A percentile compares a stretch with the other conserved stretches of the same genome.
Evolutionary conservation across 2,888 invertebrate species (phyloP).

Genomic region (Anarsia innoxiella): DNA sequence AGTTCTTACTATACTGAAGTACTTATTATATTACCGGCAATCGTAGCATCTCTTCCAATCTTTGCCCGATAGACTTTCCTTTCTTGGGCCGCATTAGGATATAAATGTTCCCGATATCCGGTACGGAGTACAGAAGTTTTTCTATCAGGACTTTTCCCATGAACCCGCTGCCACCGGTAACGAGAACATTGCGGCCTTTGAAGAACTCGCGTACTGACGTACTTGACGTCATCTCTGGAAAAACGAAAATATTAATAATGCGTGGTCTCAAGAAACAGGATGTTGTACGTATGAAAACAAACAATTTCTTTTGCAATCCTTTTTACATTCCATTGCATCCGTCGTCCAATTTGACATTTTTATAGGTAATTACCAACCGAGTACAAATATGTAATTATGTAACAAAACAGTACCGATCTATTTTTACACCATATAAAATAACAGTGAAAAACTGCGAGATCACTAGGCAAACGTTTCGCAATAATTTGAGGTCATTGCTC

Average conservation of each 20-base stretch:
- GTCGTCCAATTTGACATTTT: too few relatives aligned
- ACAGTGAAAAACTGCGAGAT: too few relatives aligned
- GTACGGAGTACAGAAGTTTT: conserved; percentile 77
- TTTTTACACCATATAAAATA: too few relatives aligned
- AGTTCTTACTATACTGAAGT: too few relatives aligned
- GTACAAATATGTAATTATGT: too few relatives aligned
- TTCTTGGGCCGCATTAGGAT: conserved; percentile 77
- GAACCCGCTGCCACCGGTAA: conserved; percentile 79
- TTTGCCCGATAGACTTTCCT: conserved; percentile 73
- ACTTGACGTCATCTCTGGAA: conserved; percentile 5
- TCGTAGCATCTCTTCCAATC: conserved; percentile 78
- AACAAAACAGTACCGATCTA: too few relatives aligned
- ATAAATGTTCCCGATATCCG: conserved; percentile 76
- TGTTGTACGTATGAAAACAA: too few relatives aligned
- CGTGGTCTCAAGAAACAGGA: too few relatives aligned
- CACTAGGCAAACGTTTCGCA: too few relatives aligned
- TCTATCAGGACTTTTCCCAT: conserved; percentile 80
- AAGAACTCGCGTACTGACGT: conserved; percentile 74
- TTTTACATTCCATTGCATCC: too few relatives aligned
- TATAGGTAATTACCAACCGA: too few relatives aligned
- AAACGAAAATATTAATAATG: neutral
- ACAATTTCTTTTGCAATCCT: neutral
- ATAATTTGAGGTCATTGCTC: too few relatives aligned
- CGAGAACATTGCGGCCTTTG: conserved; percentile 70
- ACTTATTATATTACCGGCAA: conserved; percentile 78